Base-by-base conservation (phyloP, 2,113 vertebrate species). In the Manacus vitellinus region DNA sequence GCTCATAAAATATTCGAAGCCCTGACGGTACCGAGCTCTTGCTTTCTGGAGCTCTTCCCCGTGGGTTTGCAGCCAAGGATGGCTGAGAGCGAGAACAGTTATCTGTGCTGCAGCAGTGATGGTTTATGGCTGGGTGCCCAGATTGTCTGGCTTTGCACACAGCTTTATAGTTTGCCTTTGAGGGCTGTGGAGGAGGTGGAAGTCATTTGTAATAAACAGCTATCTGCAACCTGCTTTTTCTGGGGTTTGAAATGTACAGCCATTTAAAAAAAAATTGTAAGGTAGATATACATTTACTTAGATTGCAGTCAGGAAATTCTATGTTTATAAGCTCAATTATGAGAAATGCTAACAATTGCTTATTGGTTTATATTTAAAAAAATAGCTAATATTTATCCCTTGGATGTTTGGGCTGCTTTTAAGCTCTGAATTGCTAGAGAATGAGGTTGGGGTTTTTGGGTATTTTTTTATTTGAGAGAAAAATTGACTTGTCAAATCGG, bases 91-190 rank as follows among this genome's bases (percentile, higher is more conserved):
- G 75, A 89, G 84, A 95, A 54, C 96, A 93, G 94, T 97, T 97
- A 92, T 96, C 98, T 98, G 98, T 97, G 98, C 98, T 95, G 89
- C 97, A 98, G 98, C 98, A 90, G 97, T 97, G 98, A 97, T 96
- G 98, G 96, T 98, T 98, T 97, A 94, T 99, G 99, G 99, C 99
- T 98, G 96, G 67, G 52, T 98, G 99, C 99, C 99, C 98, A 98
- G 98, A 98, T 97, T 98, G 98, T 97, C 95, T 96, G 86, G 98
- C 96, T 97, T 95, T 96, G 95, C 97, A 91, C 97, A 94, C 97
- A 94, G 98, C 96, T 95, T 98, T 96, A 78, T 89, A 97, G 98
- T 97, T 97, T 98, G 96, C 97, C 97, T 97, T 86, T 89, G 95
- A 96, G 96, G 95, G 93, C 97, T 97, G 35, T 88, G 85, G 82